Evolutionary conservation across 1,140 invertebrate species (phyloP).

Genomic region (Drosophila pruinosa): DNA sequence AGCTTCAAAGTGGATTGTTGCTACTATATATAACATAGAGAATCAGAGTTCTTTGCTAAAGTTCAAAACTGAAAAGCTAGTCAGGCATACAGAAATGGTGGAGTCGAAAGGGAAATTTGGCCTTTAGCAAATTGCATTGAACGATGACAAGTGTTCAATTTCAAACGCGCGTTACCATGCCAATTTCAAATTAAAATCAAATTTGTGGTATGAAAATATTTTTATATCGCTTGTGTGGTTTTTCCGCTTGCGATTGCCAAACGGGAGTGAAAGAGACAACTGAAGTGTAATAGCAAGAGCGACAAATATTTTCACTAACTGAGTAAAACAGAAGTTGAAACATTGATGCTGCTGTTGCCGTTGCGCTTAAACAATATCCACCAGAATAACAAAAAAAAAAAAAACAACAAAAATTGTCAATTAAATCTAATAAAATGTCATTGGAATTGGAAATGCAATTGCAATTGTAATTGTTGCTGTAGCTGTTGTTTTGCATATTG

Average conservation of each 20-base stretch:
- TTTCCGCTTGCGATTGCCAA: not conserved
- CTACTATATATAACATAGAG: no score
- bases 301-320: not conserved
- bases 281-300: not conserved
- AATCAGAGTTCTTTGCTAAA: not conserved
- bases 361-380: not conserved
- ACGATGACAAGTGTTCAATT: conserved; percentile 2
- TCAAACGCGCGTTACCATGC: conserved; percentile 23
- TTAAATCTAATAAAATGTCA: conserved; percentile 67
- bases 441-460: conserved; percentile 17
- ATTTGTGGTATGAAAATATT: conserved; percentile 53
- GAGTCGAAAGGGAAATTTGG: not conserved
- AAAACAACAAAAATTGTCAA: conserved; percentile 31
- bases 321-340: not conserved
- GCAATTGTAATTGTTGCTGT: conserved; percentile 25
- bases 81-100: not conserved
- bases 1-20: not conserved
- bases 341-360: conserved; percentile 21
- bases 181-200: conserved; percentile 66
- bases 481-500: conserved; percentile 14
- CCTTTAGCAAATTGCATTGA: conserved; percentile 14
- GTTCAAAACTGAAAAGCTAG: not conserved
- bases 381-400: no score
- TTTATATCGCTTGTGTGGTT: conserved; percentile 43
- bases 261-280: not conserved